Evolutionary conservation across 2,888 invertebrate genomes (phyloP).

Genomic region (Choristoneura rosaceana): DNA sequence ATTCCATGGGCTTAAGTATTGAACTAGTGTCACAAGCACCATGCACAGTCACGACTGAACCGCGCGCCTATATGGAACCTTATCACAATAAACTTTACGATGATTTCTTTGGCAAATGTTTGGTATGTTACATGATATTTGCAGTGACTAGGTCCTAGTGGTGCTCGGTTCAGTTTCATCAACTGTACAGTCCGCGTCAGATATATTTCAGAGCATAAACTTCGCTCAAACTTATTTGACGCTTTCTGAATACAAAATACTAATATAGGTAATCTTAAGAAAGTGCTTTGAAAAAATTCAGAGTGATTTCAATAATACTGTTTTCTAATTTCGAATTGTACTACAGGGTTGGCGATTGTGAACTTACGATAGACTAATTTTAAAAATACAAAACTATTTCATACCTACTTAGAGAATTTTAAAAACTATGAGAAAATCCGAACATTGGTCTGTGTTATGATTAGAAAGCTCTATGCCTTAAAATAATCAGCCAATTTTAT

Average conservation of each 20-base stretch:
- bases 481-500: slow-evolving; percentile 25
- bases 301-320: slow-evolving; percentile 43
- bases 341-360: slow-evolving; percentile 34
- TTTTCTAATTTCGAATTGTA: slow-evolving; percentile 44
- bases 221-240: not conserved
- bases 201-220: not conserved
- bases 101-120: too few relatives aligned
- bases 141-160: too few relatives aligned
- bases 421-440: slow-evolving; percentile 27
- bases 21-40: slow-evolving; percentile 45
- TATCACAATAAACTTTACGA: too few relatives aligned
- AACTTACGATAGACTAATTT: slow-evolving; percentile 34
- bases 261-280: not conserved
- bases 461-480: slow-evolving; percentile 33
- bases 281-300: slow-evolving; percentile 14
- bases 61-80: too few relatives aligned
- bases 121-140: too few relatives aligned
- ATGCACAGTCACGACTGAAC: not conserved
- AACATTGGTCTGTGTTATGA: slow-evolving; percentile 38
- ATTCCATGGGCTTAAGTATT: slow-evolving; percentile 46
- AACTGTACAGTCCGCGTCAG: too few relatives aligned
- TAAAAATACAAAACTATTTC: slow-evolving; percentile 42
- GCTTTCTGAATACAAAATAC: not conserved
- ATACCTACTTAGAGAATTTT: slow-evolving; percentile 22
- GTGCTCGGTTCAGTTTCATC: too few relatives aligned